Base-by-base conservation (phyloP, 2,797 vertebrate species). In the Anableps anableps region DNA sequence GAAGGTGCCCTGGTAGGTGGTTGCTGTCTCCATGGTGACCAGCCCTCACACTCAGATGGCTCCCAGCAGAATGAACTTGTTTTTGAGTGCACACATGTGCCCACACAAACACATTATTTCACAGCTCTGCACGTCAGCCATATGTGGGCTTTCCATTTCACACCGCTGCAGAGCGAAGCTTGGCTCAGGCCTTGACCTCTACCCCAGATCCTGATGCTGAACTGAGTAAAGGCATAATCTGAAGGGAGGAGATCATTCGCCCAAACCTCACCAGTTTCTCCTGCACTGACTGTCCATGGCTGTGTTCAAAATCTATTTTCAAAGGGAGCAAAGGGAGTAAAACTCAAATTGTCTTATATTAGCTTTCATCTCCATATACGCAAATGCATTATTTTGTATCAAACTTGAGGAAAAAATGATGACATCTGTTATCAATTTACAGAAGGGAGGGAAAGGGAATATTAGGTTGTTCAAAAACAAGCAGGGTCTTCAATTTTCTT, bases 11-110 rank as follows among this genome's bases (percentile, higher is more conserved):
- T 58, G 31, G 80, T 89, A 75, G 91, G 87, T 47, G 85, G 79
- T 53, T 73, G 55, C 72, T 4, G 93, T 95, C 41, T 76, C 89
- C 91, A 89, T 91, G 89, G 91, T 48, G 80, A 94, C 88, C 5
- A 19, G 77, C 48, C 51, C 85, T 83, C 58, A 60, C 80, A 72
- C 55, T 80, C 64, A 41, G 45, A 83, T 75, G 80, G 72, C 84
- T 88, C 82, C 74, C 5, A 13, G 85, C 77, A 91, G 80, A 88
- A 74, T 3, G 0, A 16, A 29, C n/a, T 75, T 19, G 4, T 72
- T 85, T 81, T 77, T 47, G 0, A 43, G 29, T 14, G 68, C 41
- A 60, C 43, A 66, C 51, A 48, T 36, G 16, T 34, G 21, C 45
- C 29, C 72, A 55, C 58, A 71, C 60, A 34, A 43, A 53, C 34